Base-by-base conservation (phyloP, 2,113 vertebrate species). In the Setophaga coronata region DNA sequence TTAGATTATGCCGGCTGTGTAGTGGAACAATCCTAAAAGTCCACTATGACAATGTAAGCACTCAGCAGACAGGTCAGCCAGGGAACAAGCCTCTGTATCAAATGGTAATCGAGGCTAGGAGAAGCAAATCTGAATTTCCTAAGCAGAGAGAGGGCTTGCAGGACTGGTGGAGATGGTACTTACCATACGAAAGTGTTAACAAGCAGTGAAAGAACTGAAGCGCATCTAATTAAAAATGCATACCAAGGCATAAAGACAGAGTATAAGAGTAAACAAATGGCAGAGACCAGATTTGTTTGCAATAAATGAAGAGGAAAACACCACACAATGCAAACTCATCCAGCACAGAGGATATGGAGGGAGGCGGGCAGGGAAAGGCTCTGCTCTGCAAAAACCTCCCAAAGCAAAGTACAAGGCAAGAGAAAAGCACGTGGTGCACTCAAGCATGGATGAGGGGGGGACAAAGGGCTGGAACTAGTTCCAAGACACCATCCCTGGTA, bases 221-320 rank as follows among this genome's bases (percentile, higher is more conserved):
- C 93, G 17, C 92, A 89, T 96, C 96, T 96, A 97, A 96, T 96
- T 97, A 96, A 97, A 96, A 96, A 97, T 96, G 96, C 96, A 95
- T 94, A 96, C 96, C 93, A 84, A 97, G 86, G 96, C 96, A 97
- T 95, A 97, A 97, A 96, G 96, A 96, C 82, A 93, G 95, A 93
- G 89, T 95, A 95, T 91, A 95, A 95, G 92, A 94, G 96, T 97
- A 97, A 97, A 97, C 96, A 97, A 97, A 96, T 92, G 94, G 95
- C 95, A 96, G 96, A 89, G 96, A 96, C 95, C 96, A 96, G 96
- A 96, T 97, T 96, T 96, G 96, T 96, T 97, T 97, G 96, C 96
- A 96, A 96, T 96, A 97, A 97, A 96, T 78, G 96, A 95, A 87
- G 93, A 95, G 93, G 96, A 96, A 97, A 96, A 96, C 95, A 97